Evolutionary conservation across 2,888 invertebrate species (phyloP), one percentile per base, ranked within the genome.

Genomic region (Sipha maydis): DNA sequence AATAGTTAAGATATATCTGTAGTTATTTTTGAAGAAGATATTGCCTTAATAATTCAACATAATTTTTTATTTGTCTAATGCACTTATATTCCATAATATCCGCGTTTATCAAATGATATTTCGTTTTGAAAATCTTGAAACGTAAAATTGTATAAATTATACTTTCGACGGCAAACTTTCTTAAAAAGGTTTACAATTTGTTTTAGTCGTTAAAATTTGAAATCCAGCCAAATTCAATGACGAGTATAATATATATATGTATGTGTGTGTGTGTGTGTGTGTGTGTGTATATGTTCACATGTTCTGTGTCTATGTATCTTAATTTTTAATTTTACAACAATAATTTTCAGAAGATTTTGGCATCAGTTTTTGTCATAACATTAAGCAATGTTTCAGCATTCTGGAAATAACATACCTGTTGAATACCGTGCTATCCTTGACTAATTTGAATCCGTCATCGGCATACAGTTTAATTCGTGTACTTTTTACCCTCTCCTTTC

Each of bases 351-450:
- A 48, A 3, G 14, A 34, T 48, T 83, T 85, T 85, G 85, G 85
- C 85, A 85, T 48, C 77, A 9, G 21, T 41, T 25, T 67, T 41
- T 31, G 61, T 31, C 41, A 21, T 71, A 82, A 56, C 17, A 38
- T 61, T 11, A 2, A 48, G 61, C 21, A 14, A 28, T 21, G 77
- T 85, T 85, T 67, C 61, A 28, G 56, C 48, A 77, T 85, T 85
- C 67, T 77, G 85, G 77, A 85, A 85, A 85, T 77, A 77, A 85
- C 61, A 14, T 76, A 85, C 85, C 85, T 85, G 85, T 85, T 85
- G 85, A 67, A 48, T 61, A 31, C 67, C 34, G 34, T 34, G 34
- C 28, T n/a, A 19, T 28, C 76, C 61, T 25, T 41, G 28, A 9
- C 71, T 17, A 17, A 31, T 71, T n/a, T 28, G 38, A 67, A 28